Evolutionary conservation across 1,140 invertebrate species (phyloP).

Genomic region (Brachionus koreanus): DNA sequence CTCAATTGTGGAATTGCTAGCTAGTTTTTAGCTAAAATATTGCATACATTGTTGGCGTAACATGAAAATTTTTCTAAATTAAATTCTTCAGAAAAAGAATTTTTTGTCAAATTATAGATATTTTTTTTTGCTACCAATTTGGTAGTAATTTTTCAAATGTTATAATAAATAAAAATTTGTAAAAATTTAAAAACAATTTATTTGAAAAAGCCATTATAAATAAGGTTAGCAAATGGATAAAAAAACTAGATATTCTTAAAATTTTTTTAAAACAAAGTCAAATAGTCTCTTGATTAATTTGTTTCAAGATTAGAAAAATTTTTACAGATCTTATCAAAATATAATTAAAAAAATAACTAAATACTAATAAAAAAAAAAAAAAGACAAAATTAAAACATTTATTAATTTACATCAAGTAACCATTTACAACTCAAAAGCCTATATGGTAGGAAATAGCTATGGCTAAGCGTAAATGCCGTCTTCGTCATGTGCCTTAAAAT

Average conservation of each 20-base stretch:
- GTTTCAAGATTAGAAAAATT: not conserved
- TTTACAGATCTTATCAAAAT: not conserved
- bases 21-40: not conserved
- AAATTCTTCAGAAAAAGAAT: not conserved
- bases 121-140: too few species aligned
- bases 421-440: not conserved
- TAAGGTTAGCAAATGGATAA: not conserved
- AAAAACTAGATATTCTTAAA: not conserved
- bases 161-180: not conserved
- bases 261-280: too few species aligned
- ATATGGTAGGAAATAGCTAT: not conserved
- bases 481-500: constrained; percentile 38
- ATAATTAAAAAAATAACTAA: not conserved
- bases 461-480: constrained; percentile 32
- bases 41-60: not conserved
- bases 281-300: not conserved
- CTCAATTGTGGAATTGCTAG: too few species aligned
- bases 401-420: not conserved
- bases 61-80: not conserved
- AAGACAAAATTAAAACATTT: not conserved
- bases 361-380: not conserved
- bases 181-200: not conserved
- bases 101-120: not conserved
- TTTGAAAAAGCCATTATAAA: not conserved
- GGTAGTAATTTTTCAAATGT: too few species aligned